These are phyloP conservation scores for Onychomys arenicola DNA, from an alignment of 2,797 vertebrate species.

Conservation along the genomic window DNA sequence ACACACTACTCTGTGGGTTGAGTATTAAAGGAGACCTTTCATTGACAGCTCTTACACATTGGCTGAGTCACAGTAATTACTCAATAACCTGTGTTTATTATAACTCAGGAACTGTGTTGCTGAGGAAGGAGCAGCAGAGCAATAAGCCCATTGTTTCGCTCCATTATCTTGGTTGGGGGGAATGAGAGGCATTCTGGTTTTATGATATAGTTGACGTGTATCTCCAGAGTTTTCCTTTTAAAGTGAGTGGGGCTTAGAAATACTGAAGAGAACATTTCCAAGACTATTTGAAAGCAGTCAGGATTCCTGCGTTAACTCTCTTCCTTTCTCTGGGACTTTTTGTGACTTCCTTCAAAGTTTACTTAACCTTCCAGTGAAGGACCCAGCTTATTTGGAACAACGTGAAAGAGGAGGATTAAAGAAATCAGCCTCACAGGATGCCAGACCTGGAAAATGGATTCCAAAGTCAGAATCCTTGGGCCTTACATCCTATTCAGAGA, in stretches of 20 bases:
- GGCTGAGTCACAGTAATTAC: not conserved
- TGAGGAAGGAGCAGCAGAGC: not conserved
- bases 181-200: not conserved
- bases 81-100: not conserved
- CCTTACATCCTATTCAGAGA: constrained; percentile 49
- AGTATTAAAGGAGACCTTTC: not conserved
- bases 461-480: constrained; percentile 22
- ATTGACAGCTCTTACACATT: not conserved
- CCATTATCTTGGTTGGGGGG: not conserved
- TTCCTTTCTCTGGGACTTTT: constrained; percentile 72
- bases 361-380: constrained; percentile 72
- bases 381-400: constrained; percentile 43
- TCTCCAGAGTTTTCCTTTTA: not conserved
- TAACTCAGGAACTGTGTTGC: not conserved
- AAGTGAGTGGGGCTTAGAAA: not conserved
- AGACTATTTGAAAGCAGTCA: constrained; percentile 61
- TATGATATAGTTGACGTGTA: not conserved
- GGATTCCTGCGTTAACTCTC: constrained; percentile 46
- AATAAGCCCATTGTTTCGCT: not conserved
- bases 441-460: constrained; percentile 69
- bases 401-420: constrained; percentile 77
- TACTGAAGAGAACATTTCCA: constrained; percentile 70
- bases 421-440: constrained; percentile 63
- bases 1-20: not conserved
- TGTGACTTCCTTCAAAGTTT: constrained; percentile 71